These are phyloP conservation scores for Oreochromis niloticus DNA, from an alignment of 2,113 vertebrate genomes.

Conservation along the genomic window DNA sequence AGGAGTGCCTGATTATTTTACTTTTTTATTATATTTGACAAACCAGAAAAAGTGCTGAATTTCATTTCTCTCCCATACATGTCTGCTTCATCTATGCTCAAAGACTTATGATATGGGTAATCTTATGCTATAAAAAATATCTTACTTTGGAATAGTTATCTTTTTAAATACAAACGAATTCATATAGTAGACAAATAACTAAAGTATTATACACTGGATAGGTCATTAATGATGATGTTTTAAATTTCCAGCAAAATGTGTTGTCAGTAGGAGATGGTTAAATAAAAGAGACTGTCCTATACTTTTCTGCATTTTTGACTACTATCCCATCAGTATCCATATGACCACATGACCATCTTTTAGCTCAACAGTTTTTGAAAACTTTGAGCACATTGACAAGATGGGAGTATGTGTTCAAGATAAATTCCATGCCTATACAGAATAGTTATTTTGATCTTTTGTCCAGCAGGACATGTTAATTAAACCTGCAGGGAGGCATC, in stretches of 20 bases:
- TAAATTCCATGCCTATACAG: neutral
- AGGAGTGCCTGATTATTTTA: slow-evolving; percentile 24
- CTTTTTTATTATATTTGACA: neutral
- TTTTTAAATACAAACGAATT: neutral
- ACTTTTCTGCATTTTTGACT: neutral
- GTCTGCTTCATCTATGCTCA: neutral
- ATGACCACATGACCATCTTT: neutral
- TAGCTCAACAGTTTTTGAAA: neutral
- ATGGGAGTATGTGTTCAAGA: neutral
- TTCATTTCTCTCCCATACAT: neutral
- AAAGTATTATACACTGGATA: neutral
- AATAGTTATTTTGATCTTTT: neutral
- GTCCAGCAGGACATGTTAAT: neutral
- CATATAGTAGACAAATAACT: neutral
- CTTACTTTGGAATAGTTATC: neutral
- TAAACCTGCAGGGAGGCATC: neutral
- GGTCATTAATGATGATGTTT: neutral
- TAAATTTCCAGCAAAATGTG: neutral
- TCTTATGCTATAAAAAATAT: neutral
- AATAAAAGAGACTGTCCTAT: neutral
- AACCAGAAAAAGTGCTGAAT: neutral
- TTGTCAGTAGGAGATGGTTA: neutral
- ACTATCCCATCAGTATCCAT: neutral
- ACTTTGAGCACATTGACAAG: neutral
- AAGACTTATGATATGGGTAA: neutral